Conservation (phyloP, 2,888 invertebrate species). For the Lycocerus yunnanus region DNA sequence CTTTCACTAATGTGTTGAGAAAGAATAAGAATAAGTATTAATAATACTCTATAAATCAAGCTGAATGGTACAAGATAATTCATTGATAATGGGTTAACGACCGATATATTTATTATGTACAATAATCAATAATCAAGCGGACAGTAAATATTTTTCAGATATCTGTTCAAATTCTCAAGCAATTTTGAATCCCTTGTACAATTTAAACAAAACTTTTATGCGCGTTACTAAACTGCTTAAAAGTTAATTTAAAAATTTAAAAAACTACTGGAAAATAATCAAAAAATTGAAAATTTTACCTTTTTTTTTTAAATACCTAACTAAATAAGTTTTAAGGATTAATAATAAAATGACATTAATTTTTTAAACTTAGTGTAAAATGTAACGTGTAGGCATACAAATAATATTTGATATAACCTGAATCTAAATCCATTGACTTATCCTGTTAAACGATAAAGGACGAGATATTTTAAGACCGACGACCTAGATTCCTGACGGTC, state of each 20-base stretch:
- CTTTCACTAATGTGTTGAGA: not conserved
- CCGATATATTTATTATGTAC: not conserved
- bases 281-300: too few relatives aligned
- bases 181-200: not conserved
- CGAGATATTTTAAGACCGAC: constrained; percentile 27
- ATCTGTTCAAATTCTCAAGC: not conserved
- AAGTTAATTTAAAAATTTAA: not conserved
- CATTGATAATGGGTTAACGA: not conserved
- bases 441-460: constrained; percentile 8
- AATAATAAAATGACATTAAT: too few relatives aligned
- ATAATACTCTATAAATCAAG: not conserved
- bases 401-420: not conserved
- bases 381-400: not conserved
- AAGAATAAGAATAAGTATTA: not conserved
- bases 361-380: not conserved
- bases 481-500: constrained; percentile 27
- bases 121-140: not conserved
- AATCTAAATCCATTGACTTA: constrained; percentile 12
- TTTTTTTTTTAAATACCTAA: too few relatives aligned
- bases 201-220: not conserved
- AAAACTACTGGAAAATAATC: too few relatives aligned
- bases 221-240: too few relatives aligned
- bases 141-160: not conserved
- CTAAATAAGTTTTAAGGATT: too few relatives aligned
- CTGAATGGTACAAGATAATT: not conserved